Percentiles rank a stretch among this genome's conserved stretches.
Evolutionary conservation across 2,888 invertebrate species (phyloP).

Genomic region (Timema cristinae): DNA sequence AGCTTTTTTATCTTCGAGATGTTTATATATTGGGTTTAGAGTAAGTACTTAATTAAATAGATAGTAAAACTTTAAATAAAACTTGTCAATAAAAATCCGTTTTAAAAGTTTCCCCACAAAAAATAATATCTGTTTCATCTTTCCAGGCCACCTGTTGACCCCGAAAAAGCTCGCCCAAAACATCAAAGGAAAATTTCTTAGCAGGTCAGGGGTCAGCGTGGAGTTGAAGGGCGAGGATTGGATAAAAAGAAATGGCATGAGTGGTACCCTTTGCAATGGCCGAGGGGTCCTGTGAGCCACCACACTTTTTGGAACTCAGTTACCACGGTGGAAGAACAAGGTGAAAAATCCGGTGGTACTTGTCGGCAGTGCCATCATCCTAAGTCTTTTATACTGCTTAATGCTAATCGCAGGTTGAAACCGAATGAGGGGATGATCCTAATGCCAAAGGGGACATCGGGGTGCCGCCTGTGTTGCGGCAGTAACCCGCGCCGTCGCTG

Average conservation of each 20-base stretch:
- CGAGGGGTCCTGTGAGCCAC: conserved; percentile 61
- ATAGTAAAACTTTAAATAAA: too few relatives aligned
- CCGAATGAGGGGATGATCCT: conserved; percentile 68
- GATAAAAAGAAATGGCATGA: conserved; percentile 59
- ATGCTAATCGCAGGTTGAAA: conserved; percentile 58
- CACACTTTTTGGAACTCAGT: conserved; percentile 60
- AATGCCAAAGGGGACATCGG: conserved; percentile 70
- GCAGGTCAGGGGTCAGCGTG: conserved; percentile 47
- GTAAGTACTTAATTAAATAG: too few relatives aligned
- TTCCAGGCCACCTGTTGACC: conserved; percentile 74
- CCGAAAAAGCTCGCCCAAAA: conserved; percentile 67
- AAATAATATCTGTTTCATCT: too few relatives aligned
- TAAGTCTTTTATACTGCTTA: conserved; percentile 68
- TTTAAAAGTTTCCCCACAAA: too few relatives aligned
- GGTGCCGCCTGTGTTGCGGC: conserved; percentile 64
- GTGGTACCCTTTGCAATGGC: conserved; percentile 60
- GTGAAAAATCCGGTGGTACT: conserved; percentile 53
- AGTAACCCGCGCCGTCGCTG: conserved; percentile 54
- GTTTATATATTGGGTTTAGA: too few relatives aligned
- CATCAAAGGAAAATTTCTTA: conserved; percentile 44
- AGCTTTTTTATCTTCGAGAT: too few relatives aligned
- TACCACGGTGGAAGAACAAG: conserved; percentile 46
- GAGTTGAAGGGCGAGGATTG: too few relatives aligned
- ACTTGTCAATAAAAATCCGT: too few relatives aligned
- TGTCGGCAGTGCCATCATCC: conserved; percentile 62